These are phyloP conservation scores for Acanthurus lineatus DNA, from an alignment of 2,797 vertebrate genomes.

Conservation along the genomic window DNA sequence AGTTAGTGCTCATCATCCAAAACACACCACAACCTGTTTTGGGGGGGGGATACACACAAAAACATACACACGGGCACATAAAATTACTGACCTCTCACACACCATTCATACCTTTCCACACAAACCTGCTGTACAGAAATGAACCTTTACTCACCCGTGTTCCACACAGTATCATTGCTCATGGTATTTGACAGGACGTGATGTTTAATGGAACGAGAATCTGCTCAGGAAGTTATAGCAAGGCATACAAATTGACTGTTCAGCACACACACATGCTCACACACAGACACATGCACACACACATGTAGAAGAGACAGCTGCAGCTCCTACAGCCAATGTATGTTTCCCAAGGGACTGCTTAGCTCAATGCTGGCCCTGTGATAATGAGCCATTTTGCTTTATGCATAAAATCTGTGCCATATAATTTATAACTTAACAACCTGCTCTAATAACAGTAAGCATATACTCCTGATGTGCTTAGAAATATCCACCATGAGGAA, in stretches of 20 bases:
- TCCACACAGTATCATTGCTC: constrained; percentile 50
- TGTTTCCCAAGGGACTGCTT: constrained; percentile 73
- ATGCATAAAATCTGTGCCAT: constrained; percentile 67
- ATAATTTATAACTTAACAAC: constrained; percentile 63
- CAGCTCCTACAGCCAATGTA: constrained; percentile 49
- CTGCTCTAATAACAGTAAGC: constrained; percentile 31
- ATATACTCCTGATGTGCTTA: constrained; percentile 35
- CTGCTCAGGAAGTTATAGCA: constrained; percentile 55
- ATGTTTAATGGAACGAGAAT: constrained; percentile 65
- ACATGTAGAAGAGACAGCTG: constrained; percentile 54
- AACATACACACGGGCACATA: neutral
- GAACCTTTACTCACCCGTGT: constrained; percentile 20
- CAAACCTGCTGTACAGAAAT: too few species aligned
- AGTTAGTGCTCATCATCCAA: too few species aligned
- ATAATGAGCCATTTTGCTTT: constrained; percentile 77
- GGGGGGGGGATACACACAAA: neutral
- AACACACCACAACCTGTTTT: too few species aligned
- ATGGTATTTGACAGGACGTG: constrained; percentile 50
- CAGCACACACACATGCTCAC: constrained; percentile 19
- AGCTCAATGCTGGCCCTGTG: constrained; percentile 53
- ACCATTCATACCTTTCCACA: too few species aligned
- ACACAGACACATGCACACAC: constrained; percentile 27
- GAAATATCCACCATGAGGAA: constrained; percentile 5
- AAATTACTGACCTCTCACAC: too few species aligned
- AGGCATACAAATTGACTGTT: constrained; percentile 60